Conservation (phyloP, 2,113 vertebrate species). For the Labeo rohita region DNA sequence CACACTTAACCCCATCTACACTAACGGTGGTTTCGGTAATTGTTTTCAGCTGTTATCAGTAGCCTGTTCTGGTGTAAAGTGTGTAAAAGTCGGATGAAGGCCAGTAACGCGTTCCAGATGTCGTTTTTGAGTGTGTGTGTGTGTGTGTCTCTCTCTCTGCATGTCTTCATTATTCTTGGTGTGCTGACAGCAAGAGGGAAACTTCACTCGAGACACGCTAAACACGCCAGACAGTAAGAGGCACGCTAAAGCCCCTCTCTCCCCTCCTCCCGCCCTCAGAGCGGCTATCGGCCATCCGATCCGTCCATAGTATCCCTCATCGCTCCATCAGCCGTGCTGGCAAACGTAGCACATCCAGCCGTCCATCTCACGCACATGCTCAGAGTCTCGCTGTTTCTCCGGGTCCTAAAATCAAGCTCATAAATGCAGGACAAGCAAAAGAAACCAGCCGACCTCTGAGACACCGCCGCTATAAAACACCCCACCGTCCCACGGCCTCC, state of each 20-base stretch:
- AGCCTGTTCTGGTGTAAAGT: conserved; percentile 37
- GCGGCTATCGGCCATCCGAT: background rate
- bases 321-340: background rate
- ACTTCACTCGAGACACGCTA: conserved; percentile 22
- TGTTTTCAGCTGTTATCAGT: conserved; percentile 40
- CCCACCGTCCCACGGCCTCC: background rate
- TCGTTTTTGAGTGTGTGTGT: conserved; percentile 25
- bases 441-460: background rate
- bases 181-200: conserved; percentile 34
- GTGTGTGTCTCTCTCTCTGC: background rate
- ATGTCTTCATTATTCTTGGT: conserved; percentile 41
- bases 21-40: conserved; percentile 11
- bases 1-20: background rate
- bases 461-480: background rate
- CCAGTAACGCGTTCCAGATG: conserved; percentile 36
- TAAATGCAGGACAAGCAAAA: background rate
- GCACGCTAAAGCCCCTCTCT: background rate
- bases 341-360: background rate
- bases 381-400: background rate
- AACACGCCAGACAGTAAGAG: conserved; percentile 29
- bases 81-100: conserved; percentile 21
- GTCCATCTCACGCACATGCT: conserved; percentile 1
- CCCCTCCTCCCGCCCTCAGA: too few relatives aligned
- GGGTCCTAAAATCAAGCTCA: background rate
- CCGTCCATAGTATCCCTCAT: background rate